These are phyloP conservation scores for Sphyrna mokarran DNA, from an alignment of 2,113 vertebrate genomes.

Conservation along the genomic window DNA sequence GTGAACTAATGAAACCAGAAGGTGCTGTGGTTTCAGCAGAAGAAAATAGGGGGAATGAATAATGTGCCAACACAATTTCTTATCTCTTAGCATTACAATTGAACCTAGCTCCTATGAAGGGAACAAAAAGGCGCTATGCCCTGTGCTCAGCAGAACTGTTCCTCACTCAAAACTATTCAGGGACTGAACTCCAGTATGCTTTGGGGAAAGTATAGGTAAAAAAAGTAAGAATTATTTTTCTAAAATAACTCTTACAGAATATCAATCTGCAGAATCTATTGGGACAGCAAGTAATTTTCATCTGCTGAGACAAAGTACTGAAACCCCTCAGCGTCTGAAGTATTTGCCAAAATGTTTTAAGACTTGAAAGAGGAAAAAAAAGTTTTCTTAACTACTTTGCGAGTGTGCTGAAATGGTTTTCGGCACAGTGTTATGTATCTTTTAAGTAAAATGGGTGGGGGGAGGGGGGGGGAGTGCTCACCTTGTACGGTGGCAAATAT, in stretches of 20 bases:
- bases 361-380: slow-evolving; percentile 5
- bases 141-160: slow-evolving; percentile 6
- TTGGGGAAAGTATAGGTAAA: slow-evolving; percentile 20
- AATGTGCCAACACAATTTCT: slow-evolving; percentile 18
- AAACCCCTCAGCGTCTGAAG: background rate
- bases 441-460: background rate
- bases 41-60: slow-evolving; percentile 8
- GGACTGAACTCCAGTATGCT: slow-evolving; percentile 11
- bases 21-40: background rate
- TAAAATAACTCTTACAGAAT: background rate
- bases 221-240: background rate
- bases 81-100: background rate
- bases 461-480: background rate
- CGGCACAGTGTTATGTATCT: background rate
- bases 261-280: background rate
- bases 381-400: background rate
- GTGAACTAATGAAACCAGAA: background rate
- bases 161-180: background rate
- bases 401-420: background rate
- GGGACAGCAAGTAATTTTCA: slow-evolving; percentile 5
- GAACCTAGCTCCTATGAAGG: background rate
- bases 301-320: background rate
- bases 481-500: slow-evolving; percentile 1
- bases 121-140: background rate
- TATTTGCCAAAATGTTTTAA: slow-evolving; percentile 21